Base-by-base conservation (phyloP, 1,140 invertebrate genomes). In the Proctacanthus coquilletti region DNA sequence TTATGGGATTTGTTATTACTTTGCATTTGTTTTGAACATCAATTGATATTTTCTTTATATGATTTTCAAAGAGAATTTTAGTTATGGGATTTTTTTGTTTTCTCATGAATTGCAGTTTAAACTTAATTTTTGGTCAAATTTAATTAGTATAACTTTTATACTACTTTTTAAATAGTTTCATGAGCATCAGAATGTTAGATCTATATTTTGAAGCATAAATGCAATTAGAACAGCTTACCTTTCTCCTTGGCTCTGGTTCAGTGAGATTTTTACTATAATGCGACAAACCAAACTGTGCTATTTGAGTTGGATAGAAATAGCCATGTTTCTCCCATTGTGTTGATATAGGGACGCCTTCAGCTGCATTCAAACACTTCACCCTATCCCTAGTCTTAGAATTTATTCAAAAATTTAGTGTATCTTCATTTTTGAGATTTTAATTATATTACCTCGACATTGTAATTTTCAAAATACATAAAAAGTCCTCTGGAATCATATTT, bases 241-340 rank as follows among this genome's bases (percentile, higher is more conserved):
- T 74, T 42, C 72, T 61, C 21, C 72, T 68, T 4, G 82, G 80
- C 47, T 79, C 72, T 1, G 78, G 72, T 48, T 87, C 84, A 0
- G 81, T 85, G 13, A 89, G 53, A 63, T 89, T 86, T 64, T 96
- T 96, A 58, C 88, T 94, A 62, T 93, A 98, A 64, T 98, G 95
- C 18, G 91, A 86, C 21, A 98, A 62, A 1, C 88, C 95, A 62
- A 91, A 98, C 60, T 99, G 95, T 4, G 93, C 91, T 44, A 98
- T 95, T 69, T 98, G 95, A 2, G 94, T 97, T 0, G 94, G 92
- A 66, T 98, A 98, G 59, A 81, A 93, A 61, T 98, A 96, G 0
- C 91, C 93, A 32, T 75, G 71, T 17, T 77, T 80, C 42, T 89
- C 83, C 93, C 93, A 98, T 53, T 97, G 93, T 0, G 80, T 92